Evolutionary conservation across 1,140 invertebrate genomes (phyloP).

Genomic region (Apis mellifera): Amel_HAv3.1 CM009935.2:10473501-10474000

Average conservation of each 20-base stretch:
- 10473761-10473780: conserved; percentile 77
- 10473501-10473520: not conserved
- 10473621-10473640: conserved; percentile 78
- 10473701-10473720: conserved; percentile 70
- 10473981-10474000: conserved; percentile 14
- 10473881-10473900: conserved; percentile 43
- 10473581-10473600: conserved; percentile 80
- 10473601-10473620: conserved; percentile 79
- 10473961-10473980: not conserved
- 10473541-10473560: not conserved
- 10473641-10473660: conserved; percentile 68
- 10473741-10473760: conserved; percentile 81
- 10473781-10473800: conserved; percentile 37
- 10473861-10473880: not conserved
- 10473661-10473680: conserved; percentile 80
- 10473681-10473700: conserved; percentile 76
- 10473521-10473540: not conserved
- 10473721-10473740: conserved; percentile 78
- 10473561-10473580: conserved; percentile 78
- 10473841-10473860: not conserved
- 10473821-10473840: not conserved
- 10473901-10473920: conserved; percentile 18
- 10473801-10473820: not conserved
- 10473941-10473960: not conserved
- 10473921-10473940: not conserved